Evolutionary conservation across 2,113 vertebrate species (phyloP).

Genomic region (Cariama cristata): DNA sequence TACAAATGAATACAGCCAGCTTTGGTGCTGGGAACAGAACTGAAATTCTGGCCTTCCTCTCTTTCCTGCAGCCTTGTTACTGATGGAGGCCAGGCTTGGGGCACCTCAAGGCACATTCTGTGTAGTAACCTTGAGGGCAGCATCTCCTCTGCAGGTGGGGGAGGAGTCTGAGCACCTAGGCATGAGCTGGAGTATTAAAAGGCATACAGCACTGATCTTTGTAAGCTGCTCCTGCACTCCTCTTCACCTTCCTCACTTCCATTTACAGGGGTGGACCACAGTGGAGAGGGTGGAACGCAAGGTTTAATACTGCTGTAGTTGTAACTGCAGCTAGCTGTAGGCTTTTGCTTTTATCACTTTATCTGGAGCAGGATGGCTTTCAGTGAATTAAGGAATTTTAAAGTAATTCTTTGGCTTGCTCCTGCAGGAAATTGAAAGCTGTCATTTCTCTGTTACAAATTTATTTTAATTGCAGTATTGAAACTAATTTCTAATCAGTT

Average conservation of each 20-base stretch:
- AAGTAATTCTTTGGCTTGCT: not conserved
- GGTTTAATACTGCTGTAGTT: not conserved
- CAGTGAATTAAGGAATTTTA: not conserved
- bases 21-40: not conserved
- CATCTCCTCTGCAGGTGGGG: not conserved
- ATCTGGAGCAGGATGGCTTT: not conserved
- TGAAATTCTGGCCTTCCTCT: not conserved
- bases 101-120: not conserved
- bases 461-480: not conserved
- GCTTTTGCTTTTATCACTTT: not conserved
- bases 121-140: not conserved
- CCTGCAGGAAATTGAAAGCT: not conserved
- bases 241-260: not conserved
- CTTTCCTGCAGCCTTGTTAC: not conserved
- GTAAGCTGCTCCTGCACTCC: not conserved
- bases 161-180: not conserved
- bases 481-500: not conserved
- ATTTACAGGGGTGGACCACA: accelerated
- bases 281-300: not conserved
- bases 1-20: not conserved
- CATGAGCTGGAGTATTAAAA: not conserved
- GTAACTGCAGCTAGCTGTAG: not conserved
- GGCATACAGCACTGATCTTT: not conserved
- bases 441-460: not conserved
- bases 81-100: not conserved